Base-by-base conservation (phyloP, 2,113 vertebrate species). In the Hydropotes inermis region DNA sequence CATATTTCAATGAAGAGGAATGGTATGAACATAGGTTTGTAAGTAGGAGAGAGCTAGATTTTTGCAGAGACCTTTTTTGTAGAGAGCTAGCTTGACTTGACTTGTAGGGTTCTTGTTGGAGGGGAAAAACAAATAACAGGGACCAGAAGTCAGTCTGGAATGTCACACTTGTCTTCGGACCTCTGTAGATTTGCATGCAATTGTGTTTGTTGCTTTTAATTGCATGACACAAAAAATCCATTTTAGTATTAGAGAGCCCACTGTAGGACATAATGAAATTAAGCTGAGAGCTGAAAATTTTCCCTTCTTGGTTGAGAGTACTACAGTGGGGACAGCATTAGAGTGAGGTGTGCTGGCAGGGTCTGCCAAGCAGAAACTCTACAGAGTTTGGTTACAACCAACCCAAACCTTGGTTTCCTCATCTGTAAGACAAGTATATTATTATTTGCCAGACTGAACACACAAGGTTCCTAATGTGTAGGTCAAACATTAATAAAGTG, bases 141-240 rank as follows among this genome's bases (percentile, higher is more conserved):
- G 17, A 5, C 14, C 28, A 76, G 25, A 57, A 87, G 21, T 91
- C 79, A 91, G 16, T 23, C 58, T 50, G 79, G 50, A 60, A 70
- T 79, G 55, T 96, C 27, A 92, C 1, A 57, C 58, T 60, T 94
- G 78, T n/a, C 28, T 91, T 95, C 39, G 28, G 79, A 93, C 45
- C 10, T 74, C n/a, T 84, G 91, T 84, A 78, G 5, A 1, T 84
- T 92, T 90, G 16, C 39, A 83, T 83, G 70, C 16, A 58, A 0
- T 58, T 89, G 15, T 64, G 57, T 67, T 89, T 97, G 30, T 94
- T 97, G 28, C 27, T 94, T 97, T 93, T 94, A 85, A 92, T 67
- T 85, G 1, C 7, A 52, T 30, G 78, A 94, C 47, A 21, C 11
- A 94, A 95, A 93, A 97, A 58, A 17, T 14, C 27, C 33, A 58